Conservation (phyloP, 1,140 invertebrate species). For the Calosoma granatense region DNA sequence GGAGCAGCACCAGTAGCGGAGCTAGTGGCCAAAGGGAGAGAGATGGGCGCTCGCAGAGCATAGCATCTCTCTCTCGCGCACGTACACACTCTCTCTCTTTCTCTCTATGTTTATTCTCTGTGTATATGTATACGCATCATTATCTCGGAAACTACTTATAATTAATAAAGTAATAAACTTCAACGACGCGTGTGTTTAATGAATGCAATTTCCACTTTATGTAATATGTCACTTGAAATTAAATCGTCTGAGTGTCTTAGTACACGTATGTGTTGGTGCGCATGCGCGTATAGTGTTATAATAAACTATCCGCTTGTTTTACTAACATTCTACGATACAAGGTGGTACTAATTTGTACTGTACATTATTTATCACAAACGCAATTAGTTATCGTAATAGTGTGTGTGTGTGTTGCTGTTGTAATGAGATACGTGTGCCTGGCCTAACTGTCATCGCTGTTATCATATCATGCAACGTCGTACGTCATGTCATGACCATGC, state of each 20-base stretch:
- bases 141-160: slow-evolving; percentile 8
- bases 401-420: too few relatives aligned
- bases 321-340: background rate
- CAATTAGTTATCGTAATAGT: too few relatives aligned
- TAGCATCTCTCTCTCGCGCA: too few relatives aligned
- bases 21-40: too few relatives aligned
- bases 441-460: too few relatives aligned
- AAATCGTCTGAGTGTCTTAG: background rate
- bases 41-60: background rate
- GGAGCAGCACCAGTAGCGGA: background rate
- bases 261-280: background rate
- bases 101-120: background rate
- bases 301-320: background rate
- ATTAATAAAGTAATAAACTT: slow-evolving; percentile 9
- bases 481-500: too few relatives aligned
- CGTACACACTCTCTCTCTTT: background rate
- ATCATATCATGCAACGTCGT: too few relatives aligned
- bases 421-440: too few relatives aligned
- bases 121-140: background rate
- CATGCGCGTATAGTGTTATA: background rate
- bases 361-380: background rate
- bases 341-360: background rate
- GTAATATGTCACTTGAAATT: slow-evolving; percentile 6
- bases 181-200: slow-evolving; percentile 3
- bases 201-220: slow-evolving; percentile 6